Evolutionary conservation across 2,888 invertebrate species (phyloP), one percentile per base, ranked within the genome.

Genomic region (Coleophora flavipennella): DNA sequence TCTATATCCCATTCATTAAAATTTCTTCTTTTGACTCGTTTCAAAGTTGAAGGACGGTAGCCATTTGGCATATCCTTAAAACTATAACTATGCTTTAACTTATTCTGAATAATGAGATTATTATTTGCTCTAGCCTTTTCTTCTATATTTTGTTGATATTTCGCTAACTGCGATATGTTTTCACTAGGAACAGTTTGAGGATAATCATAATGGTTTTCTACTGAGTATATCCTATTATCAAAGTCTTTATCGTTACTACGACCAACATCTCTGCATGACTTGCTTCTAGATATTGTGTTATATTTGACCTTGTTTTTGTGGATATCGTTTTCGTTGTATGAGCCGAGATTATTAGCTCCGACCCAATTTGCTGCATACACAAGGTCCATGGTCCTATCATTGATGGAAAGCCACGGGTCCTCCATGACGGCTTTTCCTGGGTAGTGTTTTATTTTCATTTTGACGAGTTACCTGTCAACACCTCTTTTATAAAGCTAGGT

Each of bases 321-420:
- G 42, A 62, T 62, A 38, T 61, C 80, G 57, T 64, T 77, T 62
- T 66, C 75, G 50, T 68, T 73, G 46, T 71, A 79, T 32, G 67
- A 73, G 39, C 81, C 81, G 36, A 89, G 72, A 62, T 86, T 87
- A 45, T 83, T 78, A n/a, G 91, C 88, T 59, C 92, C 92, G 46
- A 91, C 86, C 94, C 94, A 94, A 65, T 93, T 94, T 27, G 93
- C 93, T 57, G 93, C 94, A 69, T 94, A 94, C 35, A 92, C 87
- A 36, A 92, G 86, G 55, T 91, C 91, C 91, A 92, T 91, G 46
- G 89, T 89, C 57, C 87, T 87, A 51, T 89, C 89, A 53, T 87
- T 86, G 33, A 89, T 87, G 49, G 89, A 88, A 60, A 90, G 89
- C 66, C 90, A 89, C 50, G 88, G 86, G 71, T 90, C 91, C 68